Conservation (phyloP, 1,140 invertebrate species). For the Monomorium pharaonis region DNA sequence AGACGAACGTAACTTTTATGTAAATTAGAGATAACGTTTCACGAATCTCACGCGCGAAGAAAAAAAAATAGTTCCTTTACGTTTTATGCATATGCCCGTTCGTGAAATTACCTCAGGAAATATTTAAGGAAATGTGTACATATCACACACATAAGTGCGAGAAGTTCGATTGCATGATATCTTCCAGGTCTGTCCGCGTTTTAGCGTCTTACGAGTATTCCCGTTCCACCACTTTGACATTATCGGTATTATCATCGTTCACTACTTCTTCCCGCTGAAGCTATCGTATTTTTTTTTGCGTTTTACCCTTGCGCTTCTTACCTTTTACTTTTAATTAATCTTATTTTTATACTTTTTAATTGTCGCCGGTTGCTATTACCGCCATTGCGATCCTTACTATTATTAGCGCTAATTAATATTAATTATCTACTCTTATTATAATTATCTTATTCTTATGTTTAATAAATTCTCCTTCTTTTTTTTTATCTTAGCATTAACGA, state of each 20-base stretch:
- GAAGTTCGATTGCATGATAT: constrained; percentile 6
- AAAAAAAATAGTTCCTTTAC: neutral
- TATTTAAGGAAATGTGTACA: constrained; percentile 40
- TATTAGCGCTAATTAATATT: constrained; percentile 66
- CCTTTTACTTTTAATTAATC: constrained; percentile 61
- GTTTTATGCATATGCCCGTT: constrained; percentile 1
- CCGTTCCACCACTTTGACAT: constrained; percentile 27
- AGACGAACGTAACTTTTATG: neutral
- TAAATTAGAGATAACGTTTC: neutral
- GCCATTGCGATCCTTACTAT: constrained; percentile 47
- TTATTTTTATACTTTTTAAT: constrained; percentile 64
- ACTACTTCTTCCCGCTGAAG: constrained; percentile 63
- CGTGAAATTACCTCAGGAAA: constrained; percentile 3
- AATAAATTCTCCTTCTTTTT: constrained; percentile 43
- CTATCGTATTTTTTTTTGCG: constrained; percentile 50
- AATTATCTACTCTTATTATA: constrained; percentile 60
- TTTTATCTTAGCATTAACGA: constrained; percentile 58
- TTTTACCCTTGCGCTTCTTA: constrained; percentile 36
- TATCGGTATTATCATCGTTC: constrained; percentile 57
- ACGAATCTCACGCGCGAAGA: constrained; percentile 16
- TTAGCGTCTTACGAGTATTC: constrained; percentile 38
- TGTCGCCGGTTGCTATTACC: constrained; percentile 49
- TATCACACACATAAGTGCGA: constrained; percentile 22
- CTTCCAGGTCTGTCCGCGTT: constrained; percentile 55
- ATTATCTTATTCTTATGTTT: constrained; percentile 49